Percentiles rank a stretch among this genome's conserved stretches.
Evolutionary conservation across 2,797 vertebrate species (phyloP).

Genomic region (Sciaenops ocellatus): DNA sequence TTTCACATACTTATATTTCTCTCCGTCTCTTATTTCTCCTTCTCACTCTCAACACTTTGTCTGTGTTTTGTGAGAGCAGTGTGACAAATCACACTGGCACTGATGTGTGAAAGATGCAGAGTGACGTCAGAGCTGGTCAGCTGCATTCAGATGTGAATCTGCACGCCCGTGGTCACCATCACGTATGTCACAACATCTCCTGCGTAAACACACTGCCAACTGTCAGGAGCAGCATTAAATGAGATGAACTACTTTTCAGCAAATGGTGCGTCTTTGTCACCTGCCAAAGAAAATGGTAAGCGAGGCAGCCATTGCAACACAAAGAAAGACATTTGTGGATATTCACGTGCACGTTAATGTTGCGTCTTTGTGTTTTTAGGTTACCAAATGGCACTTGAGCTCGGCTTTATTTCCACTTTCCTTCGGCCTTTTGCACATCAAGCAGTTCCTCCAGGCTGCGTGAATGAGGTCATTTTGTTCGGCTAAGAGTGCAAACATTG

Average conservation of each 20-base stretch:
- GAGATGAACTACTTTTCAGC: constrained; percentile 43
- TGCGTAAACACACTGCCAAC: constrained; percentile 51
- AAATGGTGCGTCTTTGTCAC: constrained; percentile 55
- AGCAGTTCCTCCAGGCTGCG: constrained; percentile 55
- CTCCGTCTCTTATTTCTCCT: constrained; percentile 18
- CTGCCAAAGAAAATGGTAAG: constrained; percentile 14
- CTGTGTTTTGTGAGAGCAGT: constrained; percentile 50
- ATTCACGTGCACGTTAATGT: constrained; percentile 1
- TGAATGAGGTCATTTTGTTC: constrained; percentile 73
- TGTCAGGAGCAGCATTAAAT: constrained; percentile 11
- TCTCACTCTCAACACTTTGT: constrained; percentile 37
- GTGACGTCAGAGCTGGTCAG: constrained; percentile 60
- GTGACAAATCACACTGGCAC: constrained; percentile 64
- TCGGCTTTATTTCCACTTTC: constrained; percentile 27
- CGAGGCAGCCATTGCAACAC: background rate
- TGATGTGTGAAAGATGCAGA: constrained; percentile 62
- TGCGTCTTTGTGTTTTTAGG: constrained; percentile 9
- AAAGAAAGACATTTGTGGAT: background rate
- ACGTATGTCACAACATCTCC: constrained; percentile 56
- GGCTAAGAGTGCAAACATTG: constrained; percentile 62
- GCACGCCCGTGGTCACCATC: constrained; percentile 22
- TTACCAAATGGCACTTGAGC: constrained; percentile 14
- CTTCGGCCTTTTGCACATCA: constrained; percentile 51
- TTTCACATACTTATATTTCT: constrained; percentile 21
- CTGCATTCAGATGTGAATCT: constrained; percentile 51